A percentile compares a stretch with the other conserved stretches of the same genome.
Evolutionary conservation across 2,888 invertebrate genomes (phyloP).

Genomic region (Sinhomidia bicolor): DNA sequence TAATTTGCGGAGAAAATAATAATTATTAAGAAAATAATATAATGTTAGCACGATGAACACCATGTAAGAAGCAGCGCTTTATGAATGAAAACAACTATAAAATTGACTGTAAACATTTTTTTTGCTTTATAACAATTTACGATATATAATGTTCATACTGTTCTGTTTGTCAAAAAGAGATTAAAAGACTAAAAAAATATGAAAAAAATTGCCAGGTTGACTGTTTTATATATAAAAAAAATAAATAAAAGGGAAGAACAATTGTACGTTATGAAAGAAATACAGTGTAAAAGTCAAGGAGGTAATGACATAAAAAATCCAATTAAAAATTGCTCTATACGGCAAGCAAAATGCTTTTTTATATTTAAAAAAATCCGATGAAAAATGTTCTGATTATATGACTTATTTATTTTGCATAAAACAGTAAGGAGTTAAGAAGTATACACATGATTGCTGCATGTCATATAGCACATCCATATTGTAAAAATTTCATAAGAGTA

Average conservation of each 20-base stretch:
- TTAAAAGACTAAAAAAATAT: conserved; percentile 63
- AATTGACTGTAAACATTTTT: background rate
- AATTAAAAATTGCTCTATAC: conserved; percentile 25
- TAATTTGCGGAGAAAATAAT: background rate
- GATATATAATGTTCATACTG: conserved; percentile 9
- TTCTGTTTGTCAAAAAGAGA: conserved; percentile 50
- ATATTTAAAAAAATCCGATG: background rate
- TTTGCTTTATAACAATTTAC: background rate
- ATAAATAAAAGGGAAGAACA: background rate
- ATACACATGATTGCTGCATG: background rate
- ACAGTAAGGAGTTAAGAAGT: background rate
- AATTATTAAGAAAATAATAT: background rate
- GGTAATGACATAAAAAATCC: background rate
- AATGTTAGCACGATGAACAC: background rate
- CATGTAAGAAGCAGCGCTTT: background rate
- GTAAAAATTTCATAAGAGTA: background rate
- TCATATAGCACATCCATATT: too few species aligned
- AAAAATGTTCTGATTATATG: background rate
- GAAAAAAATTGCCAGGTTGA: conserved; percentile 58
- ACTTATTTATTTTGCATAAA: conserved; percentile 2
- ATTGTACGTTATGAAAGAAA: background rate
- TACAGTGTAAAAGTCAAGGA: background rate
- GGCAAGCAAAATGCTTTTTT: conserved; percentile 30
- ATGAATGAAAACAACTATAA: background rate
- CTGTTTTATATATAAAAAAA: conserved; percentile 53